Evolutionary conservation across 2,113 vertebrate species (phyloP).

Genomic region (Barnardius zonarius): DNA sequence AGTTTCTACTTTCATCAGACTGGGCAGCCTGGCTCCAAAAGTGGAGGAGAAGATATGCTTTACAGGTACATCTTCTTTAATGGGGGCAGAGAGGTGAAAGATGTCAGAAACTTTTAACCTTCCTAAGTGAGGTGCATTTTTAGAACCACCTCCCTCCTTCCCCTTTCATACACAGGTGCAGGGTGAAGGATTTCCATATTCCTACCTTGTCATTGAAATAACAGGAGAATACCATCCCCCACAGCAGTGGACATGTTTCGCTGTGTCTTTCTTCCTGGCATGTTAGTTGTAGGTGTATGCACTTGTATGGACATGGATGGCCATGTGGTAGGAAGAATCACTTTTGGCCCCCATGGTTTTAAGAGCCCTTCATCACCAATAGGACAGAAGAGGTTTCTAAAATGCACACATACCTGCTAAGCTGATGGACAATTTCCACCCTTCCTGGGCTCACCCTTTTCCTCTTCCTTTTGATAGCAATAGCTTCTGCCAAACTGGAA

Average conservation of each 20-base stretch:
- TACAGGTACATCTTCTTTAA: neutral
- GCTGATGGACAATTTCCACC: neutral
- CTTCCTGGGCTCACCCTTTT: neutral
- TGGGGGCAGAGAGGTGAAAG: neutral
- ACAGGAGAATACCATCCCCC: neutral
- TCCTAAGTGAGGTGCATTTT: neutral
- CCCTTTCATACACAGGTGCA: neutral
- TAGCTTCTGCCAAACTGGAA: neutral
- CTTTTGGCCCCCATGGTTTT: neutral
- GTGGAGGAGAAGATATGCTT: neutral
- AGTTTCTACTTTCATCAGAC: neutral
- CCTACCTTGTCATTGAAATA: neutral
- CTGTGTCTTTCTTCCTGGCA: neutral
- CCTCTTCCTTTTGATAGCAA: accelerated
- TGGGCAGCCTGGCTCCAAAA: neutral
- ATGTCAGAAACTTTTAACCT: neutral
- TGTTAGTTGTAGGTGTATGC: neutral
- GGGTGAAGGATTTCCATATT: neutral
- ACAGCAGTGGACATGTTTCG: neutral
- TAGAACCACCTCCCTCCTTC: neutral
- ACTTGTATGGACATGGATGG: neutral
- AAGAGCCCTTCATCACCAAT: neutral
- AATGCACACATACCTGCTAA: neutral
- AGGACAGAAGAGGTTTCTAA: neutral
- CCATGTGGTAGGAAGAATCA: neutral